A percentile compares a stretch with the other conserved stretches of the same genome.
Conservation (phyloP, 2,888 invertebrate genomes). For the Tineola bisselliella region DNA sequence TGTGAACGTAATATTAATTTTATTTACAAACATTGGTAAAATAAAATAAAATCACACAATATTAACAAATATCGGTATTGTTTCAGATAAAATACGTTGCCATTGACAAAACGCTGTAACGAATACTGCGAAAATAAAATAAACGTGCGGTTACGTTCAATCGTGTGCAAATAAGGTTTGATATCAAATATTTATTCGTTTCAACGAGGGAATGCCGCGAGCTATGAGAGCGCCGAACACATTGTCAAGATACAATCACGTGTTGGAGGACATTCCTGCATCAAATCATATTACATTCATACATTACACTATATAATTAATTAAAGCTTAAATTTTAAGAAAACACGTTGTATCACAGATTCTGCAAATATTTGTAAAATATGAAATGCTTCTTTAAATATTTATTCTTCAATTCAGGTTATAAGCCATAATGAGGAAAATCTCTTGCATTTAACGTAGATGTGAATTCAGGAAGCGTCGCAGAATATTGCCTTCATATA, state of each 20-base stretch:
- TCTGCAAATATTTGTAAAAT: background rate
- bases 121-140: background rate
- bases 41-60: background rate
- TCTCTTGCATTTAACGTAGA: constrained; percentile 21
- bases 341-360: background rate
- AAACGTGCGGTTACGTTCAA: background rate
- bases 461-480: constrained; percentile 44
- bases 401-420: background rate
- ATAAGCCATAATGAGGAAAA: background rate
- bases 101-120: background rate
- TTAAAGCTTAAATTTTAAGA: background rate
- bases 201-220: constrained; percentile 18
- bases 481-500: constrained; percentile 51
- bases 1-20: too few relatives aligned
- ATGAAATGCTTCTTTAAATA: background rate
- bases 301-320: background rate
- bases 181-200: constrained; percentile 43
- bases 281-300: background rate
- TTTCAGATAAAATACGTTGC: background rate
- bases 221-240: background rate
- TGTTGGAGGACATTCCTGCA: background rate
- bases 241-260: background rate
- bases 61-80: background rate
- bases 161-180: constrained; percentile 21
- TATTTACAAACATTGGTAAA: too few relatives aligned